Base-by-base conservation (phyloP, 2,797 vertebrate genomes). In the Pachyuromys duprasi region DNA sequence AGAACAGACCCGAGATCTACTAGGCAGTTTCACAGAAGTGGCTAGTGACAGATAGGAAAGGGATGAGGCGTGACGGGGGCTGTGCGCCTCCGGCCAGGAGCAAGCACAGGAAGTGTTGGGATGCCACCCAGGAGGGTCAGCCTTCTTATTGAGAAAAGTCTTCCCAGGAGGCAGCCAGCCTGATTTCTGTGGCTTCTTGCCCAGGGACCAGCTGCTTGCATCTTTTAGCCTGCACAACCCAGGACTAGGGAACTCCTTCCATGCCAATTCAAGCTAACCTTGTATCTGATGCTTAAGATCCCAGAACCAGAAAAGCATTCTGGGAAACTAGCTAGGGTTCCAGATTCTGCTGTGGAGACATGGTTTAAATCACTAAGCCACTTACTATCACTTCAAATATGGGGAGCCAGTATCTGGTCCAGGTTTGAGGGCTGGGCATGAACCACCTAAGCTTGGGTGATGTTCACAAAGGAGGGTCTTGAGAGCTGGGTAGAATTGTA, bases 31-130 rank as follows among this genome's bases (percentile, higher is more conserved):
- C 55, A 12, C 62, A 55, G 57, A 17, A 93, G 87, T 42, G 83
- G 86, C 83, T 26, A 26, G 78, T 3, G 90, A 90, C 63, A 90
- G 84, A 0, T 0, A 3, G 26, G 9, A 76, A 80, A 75, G 31
- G 5, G 8, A 22, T 84, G 36, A 0, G 57, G n/a, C 11, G 26
- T 74, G 0, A 36, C 3, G 13, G 12, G 13, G 0, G 0, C 3
- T 0, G 4, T 45, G 53, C 62, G 55, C 79, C 28, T 45, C n/a
- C 2, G 81, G 57, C 70, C 49, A 87, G 28, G 45, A 72, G 88
- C 36, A 60, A 53, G 79, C 36, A 28, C 4, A 12, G 6, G 60
- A 70, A 75, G 14, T 39, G 0, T 7, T 55, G 53, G 67, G 75
- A 67, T 18, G 8, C 62, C 24, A 42, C 76, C 74, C 36, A 5